Percentiles rank a stretch among this genome's conserved stretches.
Conservation (phyloP, 2,888 invertebrate genomes). For the Heteromyza rotundicornis region DNA sequence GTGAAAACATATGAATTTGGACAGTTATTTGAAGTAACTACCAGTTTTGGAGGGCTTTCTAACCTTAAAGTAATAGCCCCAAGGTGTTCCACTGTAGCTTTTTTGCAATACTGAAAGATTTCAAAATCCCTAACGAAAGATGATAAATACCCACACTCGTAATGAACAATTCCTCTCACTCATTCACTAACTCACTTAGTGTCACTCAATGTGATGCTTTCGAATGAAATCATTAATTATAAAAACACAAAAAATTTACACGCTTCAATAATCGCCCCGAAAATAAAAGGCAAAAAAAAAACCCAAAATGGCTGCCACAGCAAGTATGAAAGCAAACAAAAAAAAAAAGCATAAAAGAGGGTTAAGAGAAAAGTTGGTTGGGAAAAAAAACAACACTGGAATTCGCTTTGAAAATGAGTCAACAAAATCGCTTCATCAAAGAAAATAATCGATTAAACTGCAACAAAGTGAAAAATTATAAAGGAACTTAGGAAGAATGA, state of each 20-base stretch:
- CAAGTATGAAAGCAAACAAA: not conserved
- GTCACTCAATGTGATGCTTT: not conserved
- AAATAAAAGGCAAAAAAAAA: not conserved
- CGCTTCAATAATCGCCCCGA: conserved; percentile 8
- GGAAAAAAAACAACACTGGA: not conserved
- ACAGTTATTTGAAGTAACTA: no score
- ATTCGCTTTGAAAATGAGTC: conserved; percentile 11
- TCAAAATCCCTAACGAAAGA: no score
- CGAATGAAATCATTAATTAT: conserved; percentile 9
- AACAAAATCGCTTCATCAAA: conserved; percentile 13
- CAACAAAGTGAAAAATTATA: not conserved
- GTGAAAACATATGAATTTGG: no score
- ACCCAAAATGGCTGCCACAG: not conserved
- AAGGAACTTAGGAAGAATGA: not conserved
- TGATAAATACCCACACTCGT: no score
- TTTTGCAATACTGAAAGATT: no score
- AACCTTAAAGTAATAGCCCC: no score
- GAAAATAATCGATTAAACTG: conserved; percentile 21
- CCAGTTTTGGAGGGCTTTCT: no score
- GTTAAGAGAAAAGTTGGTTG: not conserved
- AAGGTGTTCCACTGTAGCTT: no score
- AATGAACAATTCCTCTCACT: no score
- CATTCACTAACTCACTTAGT: no score
- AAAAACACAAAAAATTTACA: not conserved
- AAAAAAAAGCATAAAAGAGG: not conserved